Evolutionary conservation across 2,113 vertebrate species (phyloP).

Genomic region (Pseudopipra pipra): DNA sequence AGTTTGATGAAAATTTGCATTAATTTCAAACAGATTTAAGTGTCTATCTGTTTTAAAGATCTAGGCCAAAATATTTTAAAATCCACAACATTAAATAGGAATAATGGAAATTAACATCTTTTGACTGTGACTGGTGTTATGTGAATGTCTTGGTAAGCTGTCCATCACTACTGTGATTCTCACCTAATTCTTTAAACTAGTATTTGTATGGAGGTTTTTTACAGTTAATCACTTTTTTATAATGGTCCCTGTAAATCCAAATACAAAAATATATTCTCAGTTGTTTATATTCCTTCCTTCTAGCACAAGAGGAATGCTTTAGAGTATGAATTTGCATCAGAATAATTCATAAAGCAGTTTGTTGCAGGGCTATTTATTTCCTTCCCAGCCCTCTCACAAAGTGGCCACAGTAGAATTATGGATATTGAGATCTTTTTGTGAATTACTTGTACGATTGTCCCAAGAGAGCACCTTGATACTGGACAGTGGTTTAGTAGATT

Average conservation of each 20-base stretch:
- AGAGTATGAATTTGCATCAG: conserved; percentile 50
- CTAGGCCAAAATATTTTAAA: neutral
- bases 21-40: neutral
- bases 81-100: neutral
- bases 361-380: conserved; percentile 27
- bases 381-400: neutral
- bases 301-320: conserved; percentile 6
- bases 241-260: conserved; percentile 56
- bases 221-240: conserved; percentile 57
- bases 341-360: conserved; percentile 51
- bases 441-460: neutral
- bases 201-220: conserved; percentile 31
- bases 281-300: conserved; percentile 49
- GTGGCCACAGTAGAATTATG: neutral
- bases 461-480: neutral
- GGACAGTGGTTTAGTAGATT: neutral
- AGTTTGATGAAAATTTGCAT: neutral
- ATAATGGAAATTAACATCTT: neutral
- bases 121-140: neutral
- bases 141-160: neutral
- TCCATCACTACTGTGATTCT: conserved; percentile 18
- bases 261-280: conserved; percentile 39
- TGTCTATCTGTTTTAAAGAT: neutral
- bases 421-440: neutral
- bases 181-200: neutral